Percentiles rank a stretch among this genome's conserved stretches.
Conservation (phyloP, 2,797 vertebrate species). For the Propithecus deckenii region DNA sequence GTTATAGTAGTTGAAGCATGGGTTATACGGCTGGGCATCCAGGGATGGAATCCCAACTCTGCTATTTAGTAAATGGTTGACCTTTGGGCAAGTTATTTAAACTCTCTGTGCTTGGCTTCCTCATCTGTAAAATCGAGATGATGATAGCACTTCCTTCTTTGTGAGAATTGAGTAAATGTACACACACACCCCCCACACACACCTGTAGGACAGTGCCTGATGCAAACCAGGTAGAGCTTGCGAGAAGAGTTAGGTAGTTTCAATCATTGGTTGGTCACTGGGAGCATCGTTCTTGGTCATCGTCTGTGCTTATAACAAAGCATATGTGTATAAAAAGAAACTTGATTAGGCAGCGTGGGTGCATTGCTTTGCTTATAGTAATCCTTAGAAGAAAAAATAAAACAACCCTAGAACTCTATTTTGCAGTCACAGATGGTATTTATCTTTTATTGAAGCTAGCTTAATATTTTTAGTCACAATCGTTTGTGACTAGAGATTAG, state of each 20-base stretch:
- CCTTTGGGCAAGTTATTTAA: neutral
- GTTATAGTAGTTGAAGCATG: fast-evolving
- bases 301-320: neutral
- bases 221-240: fast-evolving
- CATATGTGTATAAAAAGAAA: neutral
- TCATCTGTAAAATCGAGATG: neutral
- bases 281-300: neutral
- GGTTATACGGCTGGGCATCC: no score
- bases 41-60: neutral
- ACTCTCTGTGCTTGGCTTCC: neutral
- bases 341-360: neutral
- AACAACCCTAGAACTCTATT: neutral
- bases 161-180: neutral
- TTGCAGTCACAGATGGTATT: neutral
- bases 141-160: neutral
- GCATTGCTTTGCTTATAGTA: neutral
- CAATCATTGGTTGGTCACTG: neutral
- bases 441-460: neutral
- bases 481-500: neutral
- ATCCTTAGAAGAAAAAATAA: neutral
- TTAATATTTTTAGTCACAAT: neutral
- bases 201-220: neutral
- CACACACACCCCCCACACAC: no score
- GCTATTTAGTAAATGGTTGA: neutral
- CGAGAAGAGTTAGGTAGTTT: neutral